Evolutionary conservation across 2,113 vertebrate genomes (phyloP), one percentile per base, ranked within the genome.

Genomic region (Poeciliopsis turrubarensis): DNA sequence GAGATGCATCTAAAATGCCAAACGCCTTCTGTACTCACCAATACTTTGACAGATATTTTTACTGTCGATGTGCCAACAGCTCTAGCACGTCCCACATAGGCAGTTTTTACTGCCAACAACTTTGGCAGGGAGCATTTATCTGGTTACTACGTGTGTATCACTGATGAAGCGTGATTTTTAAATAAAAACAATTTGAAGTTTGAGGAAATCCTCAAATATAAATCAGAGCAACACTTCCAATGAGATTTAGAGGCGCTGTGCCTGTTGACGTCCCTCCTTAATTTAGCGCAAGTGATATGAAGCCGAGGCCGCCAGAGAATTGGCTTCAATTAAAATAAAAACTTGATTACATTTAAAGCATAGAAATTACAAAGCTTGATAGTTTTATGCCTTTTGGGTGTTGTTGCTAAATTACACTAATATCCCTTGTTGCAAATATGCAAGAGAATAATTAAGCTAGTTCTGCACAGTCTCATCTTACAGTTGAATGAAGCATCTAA

Each of bases 1-100:
- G 37, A 72, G 51, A 63, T 17, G 0, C 17, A 79, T 69, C 39
- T 22, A 70, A 47, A 68, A 77, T 60, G 72, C 54, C 70, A 79
- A 85, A 72, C 57, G 31, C 63, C 73, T 54, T 14, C 37, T 60
- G 74, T 60, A 32, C 25, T 79, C 26, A 66, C 27, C 31, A n/a
- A 63, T 60, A 73, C 62, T 63, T 3, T 65, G 0, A 73, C 62
- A 5, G 25, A 19, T 77, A 37, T 66, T 70, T 60, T 62, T 72
- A 63, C 32, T 37, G 39, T 32, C 26, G 15, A 57, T 41, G 60
- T 63, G 34, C 39, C 30, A 61, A 26, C 5, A 32, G 4, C 15
- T 61, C 3, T 72, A 72, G 57, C 63, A 57, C 14, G 37, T 19
- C 17, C 34, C 32, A 60, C 63, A 10, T 31, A 37, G 15, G 34